These are phyloP conservation scores for Leptonema lineaticorne DNA, from an alignment of 1,140 invertebrate genomes.

Conservation along the genomic window DNA sequence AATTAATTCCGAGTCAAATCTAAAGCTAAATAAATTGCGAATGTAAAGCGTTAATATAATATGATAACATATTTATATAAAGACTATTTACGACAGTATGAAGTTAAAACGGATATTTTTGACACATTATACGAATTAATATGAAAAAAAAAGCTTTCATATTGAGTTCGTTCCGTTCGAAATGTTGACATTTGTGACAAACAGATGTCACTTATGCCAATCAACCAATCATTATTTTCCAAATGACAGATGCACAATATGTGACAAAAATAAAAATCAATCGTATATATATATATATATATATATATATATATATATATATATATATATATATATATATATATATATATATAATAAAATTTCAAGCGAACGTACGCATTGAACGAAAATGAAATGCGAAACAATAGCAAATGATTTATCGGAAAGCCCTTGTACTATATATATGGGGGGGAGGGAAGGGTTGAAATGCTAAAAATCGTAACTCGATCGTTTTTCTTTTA, in stretches of 20 bases:
- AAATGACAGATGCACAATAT: conserved; percentile 11
- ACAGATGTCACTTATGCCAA: conserved; percentile 6
- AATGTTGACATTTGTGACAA: conserved; percentile 5
- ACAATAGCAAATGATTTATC: too few species aligned
- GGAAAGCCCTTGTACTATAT: too few species aligned
- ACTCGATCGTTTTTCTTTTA: too few species aligned
- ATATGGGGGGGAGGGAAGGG: too few species aligned
- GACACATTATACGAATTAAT: too few species aligned
- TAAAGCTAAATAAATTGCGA: too few species aligned
- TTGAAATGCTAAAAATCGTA: too few species aligned
- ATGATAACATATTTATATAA: neutral
- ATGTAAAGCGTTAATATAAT: neutral
- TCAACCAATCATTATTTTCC: neutral
- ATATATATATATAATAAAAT: neutral
- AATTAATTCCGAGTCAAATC: too few species aligned
- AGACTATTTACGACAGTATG: neutral
- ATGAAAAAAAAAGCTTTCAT: neutral
- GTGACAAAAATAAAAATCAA: conserved; percentile 3
- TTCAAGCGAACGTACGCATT: too few species aligned
- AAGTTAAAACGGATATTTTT: neutral
- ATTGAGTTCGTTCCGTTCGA: conserved; percentile 4
- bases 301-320: neutral
- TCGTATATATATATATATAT: neutral
- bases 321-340: neutral
- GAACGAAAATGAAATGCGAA: too few species aligned